A percentile compares a stretch with the other conserved stretches of the same genome.
phyloP scores from a whole-genome alignment of 2,113 vertebrate genomes.

The Esox niger region DNA sequence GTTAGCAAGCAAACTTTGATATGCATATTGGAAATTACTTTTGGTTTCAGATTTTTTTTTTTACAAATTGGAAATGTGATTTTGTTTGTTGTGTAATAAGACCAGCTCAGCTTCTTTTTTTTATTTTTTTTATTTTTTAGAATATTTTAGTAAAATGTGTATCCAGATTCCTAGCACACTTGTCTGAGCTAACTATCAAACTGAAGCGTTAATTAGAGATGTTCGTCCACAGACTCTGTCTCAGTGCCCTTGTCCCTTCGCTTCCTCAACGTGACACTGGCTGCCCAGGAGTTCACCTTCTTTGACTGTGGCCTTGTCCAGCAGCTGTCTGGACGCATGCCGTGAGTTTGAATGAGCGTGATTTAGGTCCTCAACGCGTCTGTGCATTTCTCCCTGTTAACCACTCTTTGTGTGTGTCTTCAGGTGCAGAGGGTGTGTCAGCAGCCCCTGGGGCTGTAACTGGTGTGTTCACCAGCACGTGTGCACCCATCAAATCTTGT shows the following conservation, averaged over 20 bases:
- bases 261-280: slow-evolving; percentile 82
- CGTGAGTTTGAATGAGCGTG: slow-evolving; percentile 74
- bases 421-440: slow-evolving; percentile 92
- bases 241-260: slow-evolving; percentile 83
- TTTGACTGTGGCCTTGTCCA: slow-evolving; percentile 87
- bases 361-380: background rate
- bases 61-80: too few relatives aligned
- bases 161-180: too few relatives aligned
- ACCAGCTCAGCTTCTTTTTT: too few relatives aligned
- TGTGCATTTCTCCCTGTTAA: background rate
- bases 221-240: slow-evolving; percentile 78
- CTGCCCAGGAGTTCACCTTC: slow-evolving; percentile 82
- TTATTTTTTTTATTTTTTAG: too few relatives aligned
- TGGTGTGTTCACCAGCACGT: slow-evolving; percentile 93
- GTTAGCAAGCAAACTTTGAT: too few relatives aligned
- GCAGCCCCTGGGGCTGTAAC: slow-evolving; percentile 91
- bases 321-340: slow-evolving; percentile 79
- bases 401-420: too few relatives aligned
- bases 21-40: too few relatives aligned
- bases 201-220: background rate
- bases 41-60: too few relatives aligned
- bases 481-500: slow-evolving; percentile 85
- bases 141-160: too few relatives aligned
- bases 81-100: too few relatives aligned
- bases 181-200: background rate